Conservation (phyloP, 1,140 invertebrate species). For the Leptopilina boulardi region DNA sequence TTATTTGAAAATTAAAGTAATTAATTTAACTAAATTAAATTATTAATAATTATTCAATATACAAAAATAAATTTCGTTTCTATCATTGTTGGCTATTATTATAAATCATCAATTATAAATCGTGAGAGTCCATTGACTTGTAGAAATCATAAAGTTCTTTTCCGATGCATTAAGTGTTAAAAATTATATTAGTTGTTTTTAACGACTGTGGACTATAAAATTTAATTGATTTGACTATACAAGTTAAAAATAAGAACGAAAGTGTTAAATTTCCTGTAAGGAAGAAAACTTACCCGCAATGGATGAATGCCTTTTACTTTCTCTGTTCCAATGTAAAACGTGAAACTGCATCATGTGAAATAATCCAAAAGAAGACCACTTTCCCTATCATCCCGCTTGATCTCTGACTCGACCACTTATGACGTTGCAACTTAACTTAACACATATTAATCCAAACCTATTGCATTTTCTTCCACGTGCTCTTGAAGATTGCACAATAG, state of each 20-base stretch:
- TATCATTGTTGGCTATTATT: too few species aligned
- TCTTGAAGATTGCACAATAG: neutral
- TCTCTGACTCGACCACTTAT: constrained; percentile 43
- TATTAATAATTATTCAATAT: too few species aligned
- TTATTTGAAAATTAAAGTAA: too few species aligned
- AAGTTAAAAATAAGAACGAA: constrained; percentile 55
- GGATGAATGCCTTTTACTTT: constrained; percentile 65
- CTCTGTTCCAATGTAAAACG: constrained; percentile 60
- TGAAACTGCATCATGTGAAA: constrained; percentile 46
- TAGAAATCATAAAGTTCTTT: neutral
- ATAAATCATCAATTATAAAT: too few species aligned
- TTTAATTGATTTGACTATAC: constrained; percentile 39
- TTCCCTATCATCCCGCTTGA: constrained; percentile 61
- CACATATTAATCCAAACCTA: constrained; percentile 3
- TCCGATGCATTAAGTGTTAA: constrained; percentile 37
- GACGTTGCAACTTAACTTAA: neutral
- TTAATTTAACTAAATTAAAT: too few species aligned
- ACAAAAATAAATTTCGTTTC: too few species aligned
- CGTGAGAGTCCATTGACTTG: too few species aligned
- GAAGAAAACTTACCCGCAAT: constrained; percentile 57
- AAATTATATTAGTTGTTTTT: constrained; percentile 23
- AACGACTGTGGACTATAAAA: constrained; percentile 29
- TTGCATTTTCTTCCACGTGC: neutral
- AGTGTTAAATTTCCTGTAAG: constrained; percentile 55
- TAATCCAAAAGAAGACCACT: constrained; percentile 53